Base-by-base conservation (phyloP, 2,888 invertebrate species). In the Sesia apiformis region DNA sequence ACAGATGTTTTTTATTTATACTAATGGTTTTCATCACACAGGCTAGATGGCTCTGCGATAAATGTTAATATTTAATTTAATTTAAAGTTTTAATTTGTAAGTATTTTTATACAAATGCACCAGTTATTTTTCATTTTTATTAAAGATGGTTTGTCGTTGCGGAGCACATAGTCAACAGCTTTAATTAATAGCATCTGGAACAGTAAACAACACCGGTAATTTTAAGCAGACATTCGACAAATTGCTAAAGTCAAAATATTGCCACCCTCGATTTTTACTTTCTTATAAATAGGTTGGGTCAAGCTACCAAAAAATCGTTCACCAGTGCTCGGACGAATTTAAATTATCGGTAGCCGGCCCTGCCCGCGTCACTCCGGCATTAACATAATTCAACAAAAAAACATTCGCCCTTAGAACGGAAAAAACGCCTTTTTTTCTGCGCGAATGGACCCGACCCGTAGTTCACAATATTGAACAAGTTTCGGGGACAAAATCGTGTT, bases 321-420 rank as follows among this genome's bases (percentile, higher is more conserved):
- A 70, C 69, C 70, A 70, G 69, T 70, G 69, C 69, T 70, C 62
- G 69, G 65, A 65, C 68, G 72, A 78, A 86, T 84, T 84, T 84
- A 84, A 86, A 86, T 46, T 85, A 83, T 85, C 74, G 78, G 77
- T 76, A 78, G 76, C 66, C 38, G 75, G 66, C 65, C 69, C 70
- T 66, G 75, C 72, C 77, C 72, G 76, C 79, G 79, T 80, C 85
- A 78, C 74, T 78, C 70, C 64, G 60, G 61, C 70, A 86, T 87
- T 87, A 84, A 76, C 85, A 87, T 88, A 88, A 85, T 82, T 82
- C 79, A 77, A 79, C 81, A 83, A 84, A 86, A 84, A 84, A 76
- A 46, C 23, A 67, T 72, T 73, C 70, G 74, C 65, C 73, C 72
- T 75, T 70, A 60, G 62, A 67, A 63, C 8, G 40, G 65, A 70